Base-by-base conservation (phyloP, 1,140 invertebrate species). In the Heliothis virescens region DNA sequence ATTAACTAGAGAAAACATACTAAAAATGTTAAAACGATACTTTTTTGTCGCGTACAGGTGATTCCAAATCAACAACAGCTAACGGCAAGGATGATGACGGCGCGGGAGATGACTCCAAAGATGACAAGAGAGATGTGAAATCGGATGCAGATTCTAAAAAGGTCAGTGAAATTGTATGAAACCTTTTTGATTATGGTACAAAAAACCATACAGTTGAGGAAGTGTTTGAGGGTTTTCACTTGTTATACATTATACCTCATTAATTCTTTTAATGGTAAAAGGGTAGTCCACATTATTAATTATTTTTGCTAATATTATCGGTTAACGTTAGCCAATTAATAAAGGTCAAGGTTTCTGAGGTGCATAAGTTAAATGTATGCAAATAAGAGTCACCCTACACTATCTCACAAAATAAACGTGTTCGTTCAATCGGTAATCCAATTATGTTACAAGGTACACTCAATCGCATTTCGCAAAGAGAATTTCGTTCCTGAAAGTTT, bases 71-170 rank as follows among this genome's bases (percentile, higher is more conserved):
- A 41, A 87, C 93, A 41, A 95, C 94, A 9, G 92, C 93, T 16
- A 95, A 95, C 81, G 94, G 94, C 41, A 95, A 95, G 76, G 90
- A 91, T 7, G 92, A 93, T 52, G 91, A 91, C 60, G 84, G 82
- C 5, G 87, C 86, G 63, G 90, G 88, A 16, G 91, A 95, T 29
- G 89, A 93, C 48, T 80, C 91, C 18, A 95, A 95, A 65, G 94
- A 95, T 34, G 93, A 90, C 50, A 90, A 91, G 80, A 88, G 86
- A 53, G 90, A 89, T 47, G 86, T 67, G 1, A 94, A 93, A 55
- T 63, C 87, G 3, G 92, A 91, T 50, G 84, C 69, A 26, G 91
- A 93, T 50, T 75, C 85, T 79, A 94, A 93, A 90, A 93, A 93
- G 92, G 92, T 92, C 48, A 26, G 75, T 60, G 5, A 29, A 41